Evolutionary conservation across 1,140 invertebrate species (phyloP).

Genomic region (Branchinecta lindahli): DNA sequence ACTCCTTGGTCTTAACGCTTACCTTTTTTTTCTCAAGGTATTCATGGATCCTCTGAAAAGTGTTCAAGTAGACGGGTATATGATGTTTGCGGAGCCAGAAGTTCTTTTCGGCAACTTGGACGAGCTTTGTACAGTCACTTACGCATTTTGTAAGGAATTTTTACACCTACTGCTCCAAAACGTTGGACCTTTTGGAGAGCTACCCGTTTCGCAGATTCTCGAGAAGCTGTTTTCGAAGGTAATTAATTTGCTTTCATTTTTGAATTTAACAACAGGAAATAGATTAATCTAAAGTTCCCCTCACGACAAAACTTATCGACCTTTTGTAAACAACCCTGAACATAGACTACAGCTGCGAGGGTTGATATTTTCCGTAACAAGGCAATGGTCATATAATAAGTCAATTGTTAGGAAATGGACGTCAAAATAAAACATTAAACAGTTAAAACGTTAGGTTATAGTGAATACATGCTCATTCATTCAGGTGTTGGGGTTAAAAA

Average conservation of each 20-base stretch:
- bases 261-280: too few species aligned
- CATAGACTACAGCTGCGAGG: too few species aligned
- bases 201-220: slow-evolving; percentile 38
- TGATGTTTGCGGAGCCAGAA: slow-evolving; percentile 50
- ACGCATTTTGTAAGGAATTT: slow-evolving; percentile 51
- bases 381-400: too few species aligned
- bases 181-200: slow-evolving; percentile 32
- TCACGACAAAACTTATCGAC: too few species aligned
- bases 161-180: slow-evolving; percentile 40
- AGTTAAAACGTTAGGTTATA: too few species aligned
- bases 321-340: slow-evolving; percentile 10
- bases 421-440: slow-evolving; percentile 8
- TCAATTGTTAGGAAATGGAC: too few species aligned
- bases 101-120: slow-evolving; percentile 52
- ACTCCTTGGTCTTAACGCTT: too few species aligned
- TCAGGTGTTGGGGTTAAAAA: background rate
- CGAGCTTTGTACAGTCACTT: slow-evolving; percentile 47
- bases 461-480: too few species aligned
- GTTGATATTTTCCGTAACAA: too few species aligned
- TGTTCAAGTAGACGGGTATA: slow-evolving; percentile 49
- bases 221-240: slow-evolving; percentile 45
- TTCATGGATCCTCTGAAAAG: slow-evolving; percentile 55
- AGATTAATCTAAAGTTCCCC: too few species aligned
- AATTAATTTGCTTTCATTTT: slow-evolving; percentile 20
- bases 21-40: slow-evolving; percentile 33